A percentile compares a stretch with the other conserved stretches of the same genome.
These are phyloP conservation scores for Lithosia quadra DNA, from an alignment of 2,888 invertebrate species.

Conservation along the genomic window DNA sequence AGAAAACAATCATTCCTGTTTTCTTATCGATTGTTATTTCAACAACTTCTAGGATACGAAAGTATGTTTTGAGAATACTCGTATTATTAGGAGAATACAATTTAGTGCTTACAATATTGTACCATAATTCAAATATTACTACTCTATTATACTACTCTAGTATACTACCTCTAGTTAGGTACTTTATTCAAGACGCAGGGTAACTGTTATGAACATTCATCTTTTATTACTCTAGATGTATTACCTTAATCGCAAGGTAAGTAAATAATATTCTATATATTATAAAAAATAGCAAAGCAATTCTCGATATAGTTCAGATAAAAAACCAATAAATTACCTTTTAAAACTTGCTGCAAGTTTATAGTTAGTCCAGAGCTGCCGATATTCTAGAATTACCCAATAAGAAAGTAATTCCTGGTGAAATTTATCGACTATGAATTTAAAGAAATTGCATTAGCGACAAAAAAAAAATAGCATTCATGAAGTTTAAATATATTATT, in stretches of 20 bases:
- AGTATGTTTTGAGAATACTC: not conserved
- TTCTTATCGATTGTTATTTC: conserved; percentile 25
- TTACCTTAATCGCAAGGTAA: too few species aligned
- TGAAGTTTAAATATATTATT: too few species aligned
- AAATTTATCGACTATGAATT: conserved; percentile 43
- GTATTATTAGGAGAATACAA: conserved; percentile 20
- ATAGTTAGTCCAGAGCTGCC: conserved; percentile 1
- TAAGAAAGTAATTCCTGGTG: conserved; percentile 33
- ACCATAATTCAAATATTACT: too few species aligned
- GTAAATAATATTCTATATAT: too few species aligned
- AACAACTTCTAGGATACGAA: not conserved
- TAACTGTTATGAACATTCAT: too few species aligned
- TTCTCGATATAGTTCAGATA: too few species aligned
- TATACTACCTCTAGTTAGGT: too few species aligned
- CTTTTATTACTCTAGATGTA: too few species aligned
- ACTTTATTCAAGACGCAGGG: too few species aligned
- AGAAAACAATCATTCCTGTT: conserved; percentile 20
- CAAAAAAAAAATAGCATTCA: not conserved
- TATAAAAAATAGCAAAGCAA: too few species aligned
- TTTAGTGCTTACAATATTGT: conserved; percentile 5
- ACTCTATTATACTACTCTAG: too few species aligned
- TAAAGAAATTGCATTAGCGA: not conserved
- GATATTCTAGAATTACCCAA: conserved; percentile 45
- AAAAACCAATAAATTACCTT: not conserved
- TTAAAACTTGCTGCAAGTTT: not conserved